Percentiles rank a stretch among this genome's conserved stretches.
These are phyloP conservation scores for Aplocera efformata DNA, from an alignment of 2,888 invertebrate species.

Conservation along the genomic window DNA sequence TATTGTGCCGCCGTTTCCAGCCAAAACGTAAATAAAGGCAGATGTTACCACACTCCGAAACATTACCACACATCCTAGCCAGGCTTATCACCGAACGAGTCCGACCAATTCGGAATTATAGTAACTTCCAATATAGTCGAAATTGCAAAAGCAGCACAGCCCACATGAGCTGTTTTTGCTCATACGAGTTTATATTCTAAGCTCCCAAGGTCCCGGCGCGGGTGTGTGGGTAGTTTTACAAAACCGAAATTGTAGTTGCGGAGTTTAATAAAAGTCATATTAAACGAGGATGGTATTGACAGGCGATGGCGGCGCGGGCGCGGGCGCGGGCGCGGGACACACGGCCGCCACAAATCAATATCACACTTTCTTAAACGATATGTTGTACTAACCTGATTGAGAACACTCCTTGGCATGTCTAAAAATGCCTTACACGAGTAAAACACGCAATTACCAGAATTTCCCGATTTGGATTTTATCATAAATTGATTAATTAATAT, in stretches of 20 bases:
- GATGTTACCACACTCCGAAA: slow-evolving; percentile 75
- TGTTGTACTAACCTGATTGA: too few relatives aligned
- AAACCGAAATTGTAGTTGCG: slow-evolving; percentile 64
- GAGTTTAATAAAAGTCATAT: slow-evolving; percentile 75
- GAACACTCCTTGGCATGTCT: too few relatives aligned
- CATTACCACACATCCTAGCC: slow-evolving; percentile 36
- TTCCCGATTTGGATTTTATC: slow-evolving; percentile 1
- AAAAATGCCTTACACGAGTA: too few relatives aligned
- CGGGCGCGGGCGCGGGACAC: slow-evolving; percentile 20
- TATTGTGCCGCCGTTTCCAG: slow-evolving; percentile 71
- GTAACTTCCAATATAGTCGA: slow-evolving; percentile 14
- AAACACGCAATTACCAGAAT: not conserved
- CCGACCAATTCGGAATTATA: slow-evolving; percentile 34
- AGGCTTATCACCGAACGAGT: slow-evolving; percentile 24
- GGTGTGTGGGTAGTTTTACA: slow-evolving; percentile 74
- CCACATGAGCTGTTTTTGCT: slow-evolving; percentile 26
- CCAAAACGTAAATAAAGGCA: slow-evolving; percentile 79
- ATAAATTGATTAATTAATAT: slow-evolving; percentile 23
- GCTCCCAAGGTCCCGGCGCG: slow-evolving; percentile 47
- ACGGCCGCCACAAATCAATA: slow-evolving; percentile 14
- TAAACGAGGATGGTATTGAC: slow-evolving; percentile 67
- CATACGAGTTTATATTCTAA: slow-evolving; percentile 32
- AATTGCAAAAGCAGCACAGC: slow-evolving; percentile 11
- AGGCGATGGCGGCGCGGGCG: slow-evolving; percentile 39
- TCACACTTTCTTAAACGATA: slow-evolving; percentile 7